Base-by-base conservation (phyloP, 2,113 vertebrate genomes). In the Turdus rufiventris region DNA sequence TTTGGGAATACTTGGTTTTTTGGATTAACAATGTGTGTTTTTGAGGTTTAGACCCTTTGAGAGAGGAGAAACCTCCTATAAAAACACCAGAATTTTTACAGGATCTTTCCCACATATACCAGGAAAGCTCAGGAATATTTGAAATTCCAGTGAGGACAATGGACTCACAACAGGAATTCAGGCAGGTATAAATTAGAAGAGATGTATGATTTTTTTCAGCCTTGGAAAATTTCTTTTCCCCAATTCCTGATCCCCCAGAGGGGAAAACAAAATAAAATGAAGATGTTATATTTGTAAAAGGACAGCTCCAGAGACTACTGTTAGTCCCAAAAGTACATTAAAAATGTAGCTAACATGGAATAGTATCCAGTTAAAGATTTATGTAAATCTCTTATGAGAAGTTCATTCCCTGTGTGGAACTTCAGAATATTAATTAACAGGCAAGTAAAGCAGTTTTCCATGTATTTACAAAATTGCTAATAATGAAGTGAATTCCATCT, bases 31-130 rank as follows among this genome's bases (percentile, higher is more conserved):
- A 23, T 6, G 4, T 5, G 0, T 20, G 25, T 38, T 92, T 88
- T 34, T 1, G 1, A 58, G 12, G 14, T 57, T 78, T 43, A 45
- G n/a, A 65, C 3, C 4, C 18, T n/a, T 0, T 19, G 25, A 68
- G 28, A 84, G 11, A 79, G 19, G 26, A 81, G 18, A 79, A 79
- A 8, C 8, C 45, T 36, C 17, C 14, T 29, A 21, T 7, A 51
- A 58, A 57, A 85, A 29, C 12, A 53, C 6, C 2, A 54, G 12
- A 17, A 62, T 65, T 72, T 45, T 70, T 33, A 36, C 10, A 71
- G 6, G 17, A 43, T 48, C 7, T 70, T 87, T 63, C 6, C 31
- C 26, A 71, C 5, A 19, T 25, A 19, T 8, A 26, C 12, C 17
- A 78, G 10, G 16, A 88, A 85, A 91, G 17, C 15, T 89, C 45